phyloP scores from a whole-genome alignment of 2,888 invertebrate species.

The Amphipoea lucens region DNA sequence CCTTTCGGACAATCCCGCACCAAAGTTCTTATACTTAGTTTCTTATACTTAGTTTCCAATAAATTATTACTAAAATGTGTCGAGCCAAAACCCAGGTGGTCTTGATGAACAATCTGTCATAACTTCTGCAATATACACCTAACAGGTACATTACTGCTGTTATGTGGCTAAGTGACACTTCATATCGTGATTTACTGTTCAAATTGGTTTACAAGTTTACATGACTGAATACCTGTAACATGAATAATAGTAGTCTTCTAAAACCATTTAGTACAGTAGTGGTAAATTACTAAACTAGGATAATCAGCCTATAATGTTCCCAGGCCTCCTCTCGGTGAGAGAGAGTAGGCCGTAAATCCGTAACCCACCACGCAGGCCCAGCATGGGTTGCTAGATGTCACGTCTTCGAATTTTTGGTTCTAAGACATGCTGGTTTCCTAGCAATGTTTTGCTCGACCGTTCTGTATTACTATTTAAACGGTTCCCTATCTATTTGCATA shows the following conservation, averaged over 20 bases:
- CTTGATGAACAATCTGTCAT: conserved; percentile 17
- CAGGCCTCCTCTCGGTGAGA: too few relatives aligned
- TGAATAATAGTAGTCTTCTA: conserved; percentile 5
- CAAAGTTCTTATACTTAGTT: too few relatives aligned
- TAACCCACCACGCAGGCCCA: too few relatives aligned
- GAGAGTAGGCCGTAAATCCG: too few relatives aligned
- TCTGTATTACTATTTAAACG: neutral
- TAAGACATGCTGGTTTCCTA: too few relatives aligned
- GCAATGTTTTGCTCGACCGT: too few relatives aligned
- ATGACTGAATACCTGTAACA: neutral
- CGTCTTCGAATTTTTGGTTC: too few relatives aligned
- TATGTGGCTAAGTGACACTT: conserved; percentile 9
- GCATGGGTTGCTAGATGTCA: too few relatives aligned
- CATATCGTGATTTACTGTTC: conserved; percentile 16
- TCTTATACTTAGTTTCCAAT: neutral
- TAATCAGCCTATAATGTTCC: too few relatives aligned
- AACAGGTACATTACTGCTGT: conserved; percentile 10
- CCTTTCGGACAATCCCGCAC: too few relatives aligned
- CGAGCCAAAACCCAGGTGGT: conserved; percentile 14
- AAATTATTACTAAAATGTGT: neutral
- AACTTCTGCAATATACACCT: conserved; percentile 35
- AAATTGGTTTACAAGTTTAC: conserved; percentile 22
- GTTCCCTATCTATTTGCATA: too few relatives aligned
- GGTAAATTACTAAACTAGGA: too few relatives aligned
- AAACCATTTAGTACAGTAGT: neutral